phyloP scores from a whole-genome alignment of 2,888 invertebrate genomes.

The Troglohyphantes excavatus region DNA sequence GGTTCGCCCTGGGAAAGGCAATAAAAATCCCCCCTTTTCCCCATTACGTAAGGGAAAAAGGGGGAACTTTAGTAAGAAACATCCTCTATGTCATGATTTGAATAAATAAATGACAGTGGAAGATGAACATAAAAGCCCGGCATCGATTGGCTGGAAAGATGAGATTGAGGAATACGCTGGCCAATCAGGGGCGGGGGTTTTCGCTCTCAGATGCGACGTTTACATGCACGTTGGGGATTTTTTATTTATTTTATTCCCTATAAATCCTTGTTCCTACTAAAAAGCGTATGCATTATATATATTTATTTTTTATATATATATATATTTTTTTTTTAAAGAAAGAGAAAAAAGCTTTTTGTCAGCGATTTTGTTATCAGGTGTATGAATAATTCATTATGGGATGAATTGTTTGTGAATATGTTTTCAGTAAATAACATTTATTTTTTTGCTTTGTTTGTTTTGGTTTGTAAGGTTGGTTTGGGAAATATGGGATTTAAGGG shows the following conservation, averaged over 20 bases:
- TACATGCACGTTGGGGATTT: conserved; percentile 11
- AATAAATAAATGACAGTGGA: conserved; percentile 70
- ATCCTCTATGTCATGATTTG: conserved; percentile 66
- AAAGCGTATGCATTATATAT: conserved; percentile 48
- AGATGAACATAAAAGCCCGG: conserved; percentile 48
- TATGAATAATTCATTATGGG: conserved; percentile 75
- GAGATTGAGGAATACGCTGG: conserved; percentile 69
- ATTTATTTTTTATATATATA: conserved; percentile 44
- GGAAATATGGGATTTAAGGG: conserved; percentile 20
- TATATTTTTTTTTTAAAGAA: conserved; percentile 33
- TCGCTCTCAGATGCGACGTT: conserved; percentile 25
- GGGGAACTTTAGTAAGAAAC: too few relatives aligned
- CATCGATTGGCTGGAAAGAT: conserved; percentile 69
- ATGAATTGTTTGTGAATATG: conserved; percentile 76
- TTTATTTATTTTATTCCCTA: conserved; percentile 47
- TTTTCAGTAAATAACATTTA: conserved; percentile 72
- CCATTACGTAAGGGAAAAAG: too few relatives aligned
- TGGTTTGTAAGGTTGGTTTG: conserved; percentile 37
- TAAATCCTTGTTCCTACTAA: conserved; percentile 58
- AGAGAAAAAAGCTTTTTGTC: conserved; percentile 72
- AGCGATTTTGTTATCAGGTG: conserved; percentile 74
- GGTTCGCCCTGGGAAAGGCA: conserved; percentile 3
- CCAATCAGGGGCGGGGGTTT: conserved; percentile 53
- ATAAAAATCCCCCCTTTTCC: conserved; percentile 25
- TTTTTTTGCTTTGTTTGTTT: conserved; percentile 56